These are phyloP conservation scores for Coturnix japonica DNA, from an alignment of 2,113 vertebrate genomes.

Conservation along the genomic window DNA sequence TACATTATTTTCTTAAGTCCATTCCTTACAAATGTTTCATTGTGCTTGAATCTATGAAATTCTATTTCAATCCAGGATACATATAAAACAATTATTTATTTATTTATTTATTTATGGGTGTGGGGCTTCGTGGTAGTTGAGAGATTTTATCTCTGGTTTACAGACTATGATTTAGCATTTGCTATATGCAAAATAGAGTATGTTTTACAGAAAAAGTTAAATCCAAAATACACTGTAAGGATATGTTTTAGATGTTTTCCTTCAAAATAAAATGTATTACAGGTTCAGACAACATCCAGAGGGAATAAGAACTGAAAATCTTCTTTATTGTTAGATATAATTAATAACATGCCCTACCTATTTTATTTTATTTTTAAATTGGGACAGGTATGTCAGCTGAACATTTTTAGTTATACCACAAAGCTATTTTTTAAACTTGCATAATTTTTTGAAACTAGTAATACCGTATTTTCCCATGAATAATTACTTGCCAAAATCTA, in stretches of 20 bases:
- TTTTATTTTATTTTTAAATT: not conserved
- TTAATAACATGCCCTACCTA: not conserved
- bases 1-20: not conserved
- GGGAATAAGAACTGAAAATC: not conserved
- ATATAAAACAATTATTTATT: too few species aligned
- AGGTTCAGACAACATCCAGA: not conserved
- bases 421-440: not conserved
- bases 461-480: not conserved
- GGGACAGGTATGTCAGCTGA: not conserved
- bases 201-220: not conserved
- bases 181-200: not conserved
- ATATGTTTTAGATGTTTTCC: not conserved
- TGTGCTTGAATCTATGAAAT: not conserved
- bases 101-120: not conserved
- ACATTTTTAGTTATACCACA: not conserved
- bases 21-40: not conserved
- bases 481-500: not conserved
- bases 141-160: not conserved
- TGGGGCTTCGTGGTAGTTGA: not conserved
- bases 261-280: not conserved
- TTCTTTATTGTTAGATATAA: not conserved
- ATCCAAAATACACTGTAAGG: not conserved
- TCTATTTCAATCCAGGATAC: not conserved
- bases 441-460: not conserved
- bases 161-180: not conserved